Percentiles rank a stretch among this genome's conserved stretches.
Evolutionary conservation across 2,888 invertebrate genomes (phyloP).

Genomic region (Coleophora deauratella): DNA sequence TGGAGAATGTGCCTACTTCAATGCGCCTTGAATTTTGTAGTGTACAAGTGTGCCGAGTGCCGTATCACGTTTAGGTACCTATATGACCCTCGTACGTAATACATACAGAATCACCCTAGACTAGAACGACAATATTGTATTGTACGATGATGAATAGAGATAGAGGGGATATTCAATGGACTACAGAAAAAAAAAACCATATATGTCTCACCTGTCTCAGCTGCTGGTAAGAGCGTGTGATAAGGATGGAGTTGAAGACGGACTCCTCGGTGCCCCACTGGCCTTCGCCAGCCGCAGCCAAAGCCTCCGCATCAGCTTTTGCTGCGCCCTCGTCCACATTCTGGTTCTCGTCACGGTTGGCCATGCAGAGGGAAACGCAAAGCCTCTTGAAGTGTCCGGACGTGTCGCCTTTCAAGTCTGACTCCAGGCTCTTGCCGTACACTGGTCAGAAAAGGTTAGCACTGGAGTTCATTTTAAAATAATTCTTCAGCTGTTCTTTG

Average conservation of each 20-base stretch:
- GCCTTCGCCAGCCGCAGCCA: slow-evolving; percentile 85
- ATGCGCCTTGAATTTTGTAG: too few relatives aligned
- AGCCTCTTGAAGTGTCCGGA: slow-evolving; percentile 96
- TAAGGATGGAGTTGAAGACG: slow-evolving; percentile 88
- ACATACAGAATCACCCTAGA: too few relatives aligned
- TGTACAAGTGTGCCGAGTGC: too few relatives aligned
- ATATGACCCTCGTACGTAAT: too few relatives aligned
- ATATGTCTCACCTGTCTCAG: slow-evolving; percentile 75
- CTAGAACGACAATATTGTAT: too few relatives aligned
- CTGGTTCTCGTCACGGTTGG: slow-evolving; percentile 92
- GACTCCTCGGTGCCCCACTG: slow-evolving; percentile 95
- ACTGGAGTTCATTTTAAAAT: slow-evolving; percentile 20
- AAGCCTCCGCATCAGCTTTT: slow-evolving; percentile 85
- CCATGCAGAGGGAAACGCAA: slow-evolving; percentile 89
- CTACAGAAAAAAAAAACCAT: too few relatives aligned
- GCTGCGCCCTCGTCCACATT: slow-evolving; percentile 88
- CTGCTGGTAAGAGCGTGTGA: slow-evolving; percentile 92
- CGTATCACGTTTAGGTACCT: too few relatives aligned
- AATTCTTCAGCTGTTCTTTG: too few relatives aligned
- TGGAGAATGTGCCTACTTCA: too few relatives aligned
- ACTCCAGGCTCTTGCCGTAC: slow-evolving; percentile 86
- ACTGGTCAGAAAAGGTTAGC: slow-evolving; percentile 74
- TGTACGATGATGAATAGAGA: too few relatives aligned
- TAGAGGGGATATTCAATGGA: too few relatives aligned
- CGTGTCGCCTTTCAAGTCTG: slow-evolving; percentile 92